A percentile compares a stretch with the other conserved stretches of the same genome.
These are phyloP conservation scores for Cheilosia variabilis DNA, from an alignment of 2,888 invertebrate species.

Conservation along the genomic window DNA sequence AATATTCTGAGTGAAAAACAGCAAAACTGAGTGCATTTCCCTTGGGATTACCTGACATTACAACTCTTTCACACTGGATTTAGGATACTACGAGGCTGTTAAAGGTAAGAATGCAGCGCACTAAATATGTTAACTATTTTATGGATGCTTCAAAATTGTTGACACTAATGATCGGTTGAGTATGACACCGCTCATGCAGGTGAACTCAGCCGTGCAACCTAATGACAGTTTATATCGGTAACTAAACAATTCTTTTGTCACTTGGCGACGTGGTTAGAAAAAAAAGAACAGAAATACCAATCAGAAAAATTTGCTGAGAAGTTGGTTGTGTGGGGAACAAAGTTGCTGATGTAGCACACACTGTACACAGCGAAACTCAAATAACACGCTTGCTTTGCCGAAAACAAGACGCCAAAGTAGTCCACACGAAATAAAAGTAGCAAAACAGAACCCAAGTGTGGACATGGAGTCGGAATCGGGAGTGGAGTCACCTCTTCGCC, in stretches of 20 bases:
- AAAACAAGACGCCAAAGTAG: slow-evolving; percentile 67
- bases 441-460: slow-evolving; percentile 50
- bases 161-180: slow-evolving; percentile 4
- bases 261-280: slow-evolving; percentile 42
- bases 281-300: background rate
- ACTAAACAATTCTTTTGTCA: slow-evolving; percentile 22
- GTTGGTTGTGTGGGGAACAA: slow-evolving; percentile 29
- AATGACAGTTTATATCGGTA: slow-evolving; percentile 21
- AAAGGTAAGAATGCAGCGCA: slow-evolving; percentile 80
- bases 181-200: slow-evolving; percentile 1
- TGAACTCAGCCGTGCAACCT: background rate
- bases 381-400: slow-evolving; percentile 59
- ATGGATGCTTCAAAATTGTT: slow-evolving; percentile 1
- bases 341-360: slow-evolving; percentile 68
- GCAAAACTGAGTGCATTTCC: slow-evolving; percentile 55
- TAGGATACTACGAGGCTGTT: slow-evolving; percentile 84
- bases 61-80: slow-evolving; percentile 83
- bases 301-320: slow-evolving; percentile 44
- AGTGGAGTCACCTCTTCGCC: slow-evolving; percentile 11
- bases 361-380: slow-evolving; percentile 47
- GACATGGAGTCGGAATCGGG: slow-evolving; percentile 15
- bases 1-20: slow-evolving; percentile 42
- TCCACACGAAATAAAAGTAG: slow-evolving; percentile 50
- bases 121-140: background rate
- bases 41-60: slow-evolving; percentile 70